Conservation (phyloP, 2,113 vertebrate genomes). For the Megaleporinus macrocephalus region DNA sequence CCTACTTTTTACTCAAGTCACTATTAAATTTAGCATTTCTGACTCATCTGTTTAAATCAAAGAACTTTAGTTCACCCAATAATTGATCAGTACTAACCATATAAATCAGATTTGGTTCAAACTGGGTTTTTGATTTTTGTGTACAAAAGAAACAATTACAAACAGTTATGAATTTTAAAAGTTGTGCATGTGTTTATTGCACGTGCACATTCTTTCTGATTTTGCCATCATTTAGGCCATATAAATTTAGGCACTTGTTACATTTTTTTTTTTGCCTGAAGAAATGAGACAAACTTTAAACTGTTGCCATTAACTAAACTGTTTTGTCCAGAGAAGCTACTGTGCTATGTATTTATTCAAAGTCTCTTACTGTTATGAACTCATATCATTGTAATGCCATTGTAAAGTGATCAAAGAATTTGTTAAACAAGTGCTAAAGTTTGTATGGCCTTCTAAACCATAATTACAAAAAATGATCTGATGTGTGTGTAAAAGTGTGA, state of each 20-base stretch:
- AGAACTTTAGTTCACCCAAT: neutral
- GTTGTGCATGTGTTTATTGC: neutral
- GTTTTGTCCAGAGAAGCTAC: no score
- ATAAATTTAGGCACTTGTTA: slow-evolving; percentile 21
- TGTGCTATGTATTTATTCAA: no score
- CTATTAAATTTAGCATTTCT: neutral
- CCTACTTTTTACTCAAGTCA: neutral
- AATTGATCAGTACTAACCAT: neutral
- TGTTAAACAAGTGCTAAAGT: neutral
- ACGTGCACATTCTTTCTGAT: neutral
- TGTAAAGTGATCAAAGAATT: neutral
- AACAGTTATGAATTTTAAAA: neutral
- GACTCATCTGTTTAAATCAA: neutral
- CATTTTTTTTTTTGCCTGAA: neutral
- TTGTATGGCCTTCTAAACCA: neutral
- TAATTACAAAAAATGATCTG: neutral
- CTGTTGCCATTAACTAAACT: no score
- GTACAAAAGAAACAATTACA: neutral
- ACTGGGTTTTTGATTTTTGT: neutral
- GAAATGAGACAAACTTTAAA: no score
- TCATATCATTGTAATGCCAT: neutral
- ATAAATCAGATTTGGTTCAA: neutral
- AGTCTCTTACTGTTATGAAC: no score
- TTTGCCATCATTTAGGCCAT: neutral
- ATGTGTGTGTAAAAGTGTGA: slow-evolving; percentile 14